Base-by-base conservation (phyloP, 1,140 invertebrate genomes). In the Diabrotica undecimpunctata region DNA sequence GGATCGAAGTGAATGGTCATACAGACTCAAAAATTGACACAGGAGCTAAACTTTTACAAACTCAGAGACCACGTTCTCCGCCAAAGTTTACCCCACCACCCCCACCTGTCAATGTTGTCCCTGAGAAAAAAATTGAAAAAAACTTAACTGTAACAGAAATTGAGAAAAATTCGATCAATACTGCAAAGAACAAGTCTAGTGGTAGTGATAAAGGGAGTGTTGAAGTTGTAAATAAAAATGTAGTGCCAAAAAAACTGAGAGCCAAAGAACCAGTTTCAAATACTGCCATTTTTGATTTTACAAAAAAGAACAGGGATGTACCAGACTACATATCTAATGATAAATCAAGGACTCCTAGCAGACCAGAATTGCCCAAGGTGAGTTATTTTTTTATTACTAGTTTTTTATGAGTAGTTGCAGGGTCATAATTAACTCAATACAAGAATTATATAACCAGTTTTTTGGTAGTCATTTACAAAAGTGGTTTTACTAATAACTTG, bases 251-350 rank as follows among this genome's bases (percentile, higher is more conserved):
- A 56, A 68, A 70, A 61, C 61, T 54, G 66, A 74, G 72, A 57
- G 66, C 67, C 61, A 74, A 69, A 6, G 67, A 74, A 65, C 69
- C 72, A 75, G 73, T 81, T 83, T 78, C 91, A 50, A 78, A 72
- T 70, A 88, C 90, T 8, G 89, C 93, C 80, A 90, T 94, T 55
- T 94, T 94, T 79, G 93, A 94, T 80, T 95, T 94, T 79, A 91
- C 88, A 68, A 84, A 86, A 77, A 85, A 89, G 70, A 46, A 46
- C 8, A 91, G 90, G 77, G 88, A 90, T 70, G 90, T 94, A 68
- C 92, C 93, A 55, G 91, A 94, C 83, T 94, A 95, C 80, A 92
- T 94, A 76, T 90, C 93, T 78, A 93, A 94, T 80, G 92, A 94
- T 81, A 91, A 90, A 62, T 82, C 91, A 70, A 86, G 90, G 61